A percentile compares a stretch with the other conserved stretches of the same genome.
These are phyloP conservation scores for Montipora capricornis DNA, from an alignment of 64 coral and sea anemone species.

Conservation along the genomic window DNA sequence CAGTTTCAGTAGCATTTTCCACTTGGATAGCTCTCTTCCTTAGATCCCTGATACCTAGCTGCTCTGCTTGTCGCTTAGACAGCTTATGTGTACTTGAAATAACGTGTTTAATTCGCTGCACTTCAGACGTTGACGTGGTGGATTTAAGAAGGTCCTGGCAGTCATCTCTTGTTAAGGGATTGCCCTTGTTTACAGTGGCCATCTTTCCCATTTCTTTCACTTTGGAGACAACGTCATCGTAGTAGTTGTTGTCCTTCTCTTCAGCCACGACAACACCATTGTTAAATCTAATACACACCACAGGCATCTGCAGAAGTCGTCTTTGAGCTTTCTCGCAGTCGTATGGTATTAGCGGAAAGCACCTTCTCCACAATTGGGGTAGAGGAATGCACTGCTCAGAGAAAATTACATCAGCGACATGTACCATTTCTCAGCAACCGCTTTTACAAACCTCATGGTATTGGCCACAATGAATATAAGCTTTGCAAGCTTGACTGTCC, in stretches of 20 bases:
- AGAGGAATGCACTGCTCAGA: too few species aligned
- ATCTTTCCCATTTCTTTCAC: not conserved
- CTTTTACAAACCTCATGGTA: too few species aligned
- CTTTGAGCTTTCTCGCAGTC: slow-evolving; percentile 66
- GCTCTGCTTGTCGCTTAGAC: not conserved
- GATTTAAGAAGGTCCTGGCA: not conserved
- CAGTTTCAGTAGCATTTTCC: not conserved
- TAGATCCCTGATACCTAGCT: not conserved
- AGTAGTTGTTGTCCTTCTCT: not conserved
- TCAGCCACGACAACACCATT: slow-evolving; percentile 8
- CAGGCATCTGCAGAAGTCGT: slow-evolving; percentile 36
- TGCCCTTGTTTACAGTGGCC: not conserved
- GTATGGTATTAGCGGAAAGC: not conserved
- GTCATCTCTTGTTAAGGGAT: not conserved
- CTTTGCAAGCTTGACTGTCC: too few species aligned
- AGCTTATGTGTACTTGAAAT: not conserved
- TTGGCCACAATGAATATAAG: too few species aligned
- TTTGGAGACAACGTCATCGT: not conserved
- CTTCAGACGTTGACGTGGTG: not conserved
- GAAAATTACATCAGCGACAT: too few species aligned
- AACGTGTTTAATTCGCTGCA: not conserved
- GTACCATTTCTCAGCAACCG: not conserved
- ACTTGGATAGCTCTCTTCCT: not conserved
- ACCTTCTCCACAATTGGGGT: too few species aligned
- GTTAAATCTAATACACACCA: not conserved